Conservation (phyloP, 2,113 vertebrate genomes). For the Tachysurus fulvidraco region DNA sequence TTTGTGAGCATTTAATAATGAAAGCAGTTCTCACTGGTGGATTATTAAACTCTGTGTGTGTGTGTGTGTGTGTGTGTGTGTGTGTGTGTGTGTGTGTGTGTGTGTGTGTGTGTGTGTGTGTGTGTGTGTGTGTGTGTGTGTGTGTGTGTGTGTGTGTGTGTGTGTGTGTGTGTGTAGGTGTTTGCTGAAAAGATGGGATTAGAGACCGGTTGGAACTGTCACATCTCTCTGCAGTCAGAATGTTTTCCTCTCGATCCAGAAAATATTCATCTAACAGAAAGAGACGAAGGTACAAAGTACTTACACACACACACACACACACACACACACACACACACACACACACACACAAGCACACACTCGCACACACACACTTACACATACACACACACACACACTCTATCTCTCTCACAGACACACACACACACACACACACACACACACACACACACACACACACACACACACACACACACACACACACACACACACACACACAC, state of each 20-base stretch:
- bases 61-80: constrained; percentile 24
- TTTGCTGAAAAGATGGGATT: constrained; percentile 57
- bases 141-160: constrained; percentile 25
- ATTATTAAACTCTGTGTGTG: neutral
- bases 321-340: neutral
- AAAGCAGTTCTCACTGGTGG: no score
- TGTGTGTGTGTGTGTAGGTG: constrained; percentile 28
- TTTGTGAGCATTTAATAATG: no score
- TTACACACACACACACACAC: neutral
- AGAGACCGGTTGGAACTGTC: constrained; percentile 53
- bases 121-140: neutral
- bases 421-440: neutral
- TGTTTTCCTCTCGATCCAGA: constrained; percentile 47
- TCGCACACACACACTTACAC: neutral
- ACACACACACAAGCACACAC: neutral
- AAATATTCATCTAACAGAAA: constrained; percentile 15
- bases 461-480: neutral
- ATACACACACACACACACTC: no score
- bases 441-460: neutral
- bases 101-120: neutral
- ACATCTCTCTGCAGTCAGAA: constrained; percentile 55
- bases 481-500: neutral
- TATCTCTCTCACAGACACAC: no score
- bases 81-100: constrained; percentile 1
- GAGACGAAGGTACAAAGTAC: neutral